These are phyloP conservation scores for Polymixis flavicincta DNA, from an alignment of 2,888 invertebrate genomes.

Conservation along the genomic window DNA sequence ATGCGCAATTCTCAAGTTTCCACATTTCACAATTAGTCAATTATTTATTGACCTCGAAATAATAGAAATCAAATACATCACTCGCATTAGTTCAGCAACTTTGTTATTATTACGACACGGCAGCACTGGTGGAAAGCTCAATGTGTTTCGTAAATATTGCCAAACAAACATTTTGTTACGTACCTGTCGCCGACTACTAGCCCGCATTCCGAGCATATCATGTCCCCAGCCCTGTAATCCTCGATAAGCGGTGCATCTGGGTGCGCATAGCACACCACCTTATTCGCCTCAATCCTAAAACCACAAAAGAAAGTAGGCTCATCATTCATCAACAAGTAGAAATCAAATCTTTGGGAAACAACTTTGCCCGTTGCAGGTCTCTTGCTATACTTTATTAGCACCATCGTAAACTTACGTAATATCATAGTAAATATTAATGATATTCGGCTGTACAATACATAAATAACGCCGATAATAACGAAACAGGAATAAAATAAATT, in stretches of 20 bases:
- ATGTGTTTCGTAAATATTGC: conserved; percentile 77
- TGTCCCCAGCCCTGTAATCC: conserved; percentile 99
- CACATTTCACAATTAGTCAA: conserved; percentile 69
- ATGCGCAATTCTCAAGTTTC: conserved; percentile 61
- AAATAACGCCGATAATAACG: conserved; percentile 71
- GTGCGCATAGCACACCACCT: conserved; percentile 97
- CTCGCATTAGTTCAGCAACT: conserved; percentile 70
- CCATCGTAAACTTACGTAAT: conserved; percentile 76
- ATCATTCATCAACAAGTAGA: conserved; percentile 81
- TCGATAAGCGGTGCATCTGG: conserved; percentile 99
- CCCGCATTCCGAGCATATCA: conserved; percentile 99
- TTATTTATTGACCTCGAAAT: conserved; percentile 73
- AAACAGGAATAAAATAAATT: conserved; percentile 81
- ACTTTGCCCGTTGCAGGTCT: conserved; percentile 65
- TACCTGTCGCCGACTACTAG: conserved; percentile 99
- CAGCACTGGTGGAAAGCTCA: conserved; percentile 72
- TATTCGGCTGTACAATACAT: conserved; percentile 71
- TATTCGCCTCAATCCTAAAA: conserved; percentile 93
- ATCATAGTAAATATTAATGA: conserved; percentile 72
- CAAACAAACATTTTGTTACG: conserved; percentile 71
- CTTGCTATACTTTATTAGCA: conserved; percentile 63
- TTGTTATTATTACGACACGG: conserved; percentile 74
- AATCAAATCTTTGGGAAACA: conserved; percentile 74
- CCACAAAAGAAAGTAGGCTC: conserved; percentile 83
- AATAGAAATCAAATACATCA: conserved; percentile 75